A percentile compares a stretch with the other conserved stretches of the same genome.
These are phyloP conservation scores for Seriola quinqueradiata DNA, from an alignment of 2,113 vertebrate species.

Conservation along the genomic window DNA sequence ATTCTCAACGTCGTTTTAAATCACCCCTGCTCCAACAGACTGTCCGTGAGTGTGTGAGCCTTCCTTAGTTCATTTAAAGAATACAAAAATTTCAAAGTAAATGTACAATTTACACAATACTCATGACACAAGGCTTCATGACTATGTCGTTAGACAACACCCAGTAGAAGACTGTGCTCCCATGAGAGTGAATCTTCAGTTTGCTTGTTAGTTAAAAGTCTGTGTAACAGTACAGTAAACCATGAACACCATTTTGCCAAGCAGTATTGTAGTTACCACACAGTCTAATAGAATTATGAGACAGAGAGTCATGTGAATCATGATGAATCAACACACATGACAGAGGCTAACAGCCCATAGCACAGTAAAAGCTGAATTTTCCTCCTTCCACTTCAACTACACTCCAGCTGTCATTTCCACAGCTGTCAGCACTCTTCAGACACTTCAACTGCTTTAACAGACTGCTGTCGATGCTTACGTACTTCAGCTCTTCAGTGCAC, in stretches of 20 bases:
- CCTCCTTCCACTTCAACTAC: neutral
- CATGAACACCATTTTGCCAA: neutral
- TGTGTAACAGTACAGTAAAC: neutral
- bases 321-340: neutral
- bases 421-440: neutral
- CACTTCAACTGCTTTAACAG: neutral
- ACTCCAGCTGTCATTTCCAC: neutral
- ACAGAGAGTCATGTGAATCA: neutral
- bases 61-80: neutral
- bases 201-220: too few species aligned
- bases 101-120: neutral
- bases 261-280: neutral
- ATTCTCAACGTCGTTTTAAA: neutral
- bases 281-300: neutral
- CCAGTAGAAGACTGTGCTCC: neutral
- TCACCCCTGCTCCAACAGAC: neutral
- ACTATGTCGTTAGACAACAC: neutral
- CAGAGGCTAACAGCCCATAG: neutral
- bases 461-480: neutral
- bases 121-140: neutral
- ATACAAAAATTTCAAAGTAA: neutral
- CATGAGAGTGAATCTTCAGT: too few species aligned
- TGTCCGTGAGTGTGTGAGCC: neutral
- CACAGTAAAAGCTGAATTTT: neutral
- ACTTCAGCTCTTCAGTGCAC: too few species aligned